These are phyloP conservation scores for Geophilus truncorum DNA, from an alignment of 2,888 invertebrate species.

Conservation along the genomic window DNA sequence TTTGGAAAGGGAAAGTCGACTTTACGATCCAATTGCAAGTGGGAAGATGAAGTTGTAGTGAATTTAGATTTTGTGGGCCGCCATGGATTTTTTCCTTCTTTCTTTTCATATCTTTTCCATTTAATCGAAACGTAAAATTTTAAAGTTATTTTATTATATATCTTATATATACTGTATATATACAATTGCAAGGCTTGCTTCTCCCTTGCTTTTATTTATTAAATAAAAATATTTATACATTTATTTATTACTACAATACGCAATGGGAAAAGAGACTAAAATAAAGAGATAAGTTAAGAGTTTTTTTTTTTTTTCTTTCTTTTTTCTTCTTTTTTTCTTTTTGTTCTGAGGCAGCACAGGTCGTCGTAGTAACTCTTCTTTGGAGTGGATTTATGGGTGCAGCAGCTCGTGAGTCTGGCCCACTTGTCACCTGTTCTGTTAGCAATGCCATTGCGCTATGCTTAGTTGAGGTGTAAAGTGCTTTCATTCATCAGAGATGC, in stretches of 20 bases:
- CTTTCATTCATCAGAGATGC: background rate
- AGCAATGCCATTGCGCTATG: conserved; percentile 1
- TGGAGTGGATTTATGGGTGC: conserved; percentile 14
- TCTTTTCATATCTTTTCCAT: background rate
- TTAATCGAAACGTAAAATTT: conserved; percentile 6
- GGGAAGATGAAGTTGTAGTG: background rate
- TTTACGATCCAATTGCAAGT: conserved; percentile 4
- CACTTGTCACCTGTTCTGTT: conserved; percentile 9
- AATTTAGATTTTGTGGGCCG: background rate
- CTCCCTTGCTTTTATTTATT: background rate
- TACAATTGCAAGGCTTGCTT: background rate
- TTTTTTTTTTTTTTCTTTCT: background rate
- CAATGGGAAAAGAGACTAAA: background rate
- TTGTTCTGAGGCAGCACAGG: background rate
- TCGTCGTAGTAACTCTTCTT: conserved; percentile 4
- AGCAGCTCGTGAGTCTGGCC: conserved; percentile 3
- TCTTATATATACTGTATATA: background rate
- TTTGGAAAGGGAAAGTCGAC: background rate
- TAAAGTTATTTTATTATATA: background rate
- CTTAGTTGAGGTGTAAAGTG: background rate
- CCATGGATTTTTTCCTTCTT: background rate
- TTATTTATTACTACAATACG: background rate
- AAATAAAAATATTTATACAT: background rate
- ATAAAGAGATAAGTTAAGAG: background rate
- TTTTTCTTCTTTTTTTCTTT: background rate